Percentiles rank a stretch among this genome's conserved stretches.
Evolutionary conservation across 2,888 invertebrate genomes (phyloP).

Genomic region (Calliphora vomitoria): DNA sequence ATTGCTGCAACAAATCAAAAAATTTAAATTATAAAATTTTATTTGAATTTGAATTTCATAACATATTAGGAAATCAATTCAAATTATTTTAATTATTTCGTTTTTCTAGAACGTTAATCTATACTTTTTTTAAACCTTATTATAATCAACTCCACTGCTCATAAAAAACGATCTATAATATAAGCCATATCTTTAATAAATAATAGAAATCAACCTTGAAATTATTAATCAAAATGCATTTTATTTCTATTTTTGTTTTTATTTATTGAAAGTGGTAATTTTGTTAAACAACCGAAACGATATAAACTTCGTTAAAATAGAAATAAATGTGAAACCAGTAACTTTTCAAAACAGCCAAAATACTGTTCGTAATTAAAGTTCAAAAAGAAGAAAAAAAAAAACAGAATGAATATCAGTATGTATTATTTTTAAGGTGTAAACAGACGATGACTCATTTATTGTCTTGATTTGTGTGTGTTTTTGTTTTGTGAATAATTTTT

Average conservation of each 20-base stretch:
- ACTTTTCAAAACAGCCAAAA: neutral
- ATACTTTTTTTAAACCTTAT: neutral
- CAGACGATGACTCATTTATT: slow-evolving; percentile 42
- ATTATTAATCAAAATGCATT: slow-evolving; percentile 14
- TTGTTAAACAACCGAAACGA: slow-evolving; percentile 14
- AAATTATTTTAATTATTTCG: too few relatives aligned
- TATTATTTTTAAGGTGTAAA: slow-evolving; percentile 38
- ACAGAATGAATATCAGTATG: slow-evolving; percentile 7
- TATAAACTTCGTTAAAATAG: slow-evolving; percentile 28
- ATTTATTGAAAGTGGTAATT: slow-evolving; percentile 6
- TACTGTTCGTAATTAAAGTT: neutral
- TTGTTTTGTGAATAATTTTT: slow-evolving; percentile 9
- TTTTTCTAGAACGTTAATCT: too few relatives aligned
- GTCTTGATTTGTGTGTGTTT: neutral
- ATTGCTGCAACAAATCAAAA: too few relatives aligned
- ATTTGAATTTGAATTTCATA: too few relatives aligned
- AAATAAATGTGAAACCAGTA: slow-evolving; percentile 31
- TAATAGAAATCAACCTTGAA: slow-evolving; percentile 46
- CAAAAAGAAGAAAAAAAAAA: slow-evolving; percentile 20
- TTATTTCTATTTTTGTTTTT: neutral
- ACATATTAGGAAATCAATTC: too few relatives aligned
- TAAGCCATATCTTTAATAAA: slow-evolving; percentile 3
- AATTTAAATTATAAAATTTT: too few relatives aligned
- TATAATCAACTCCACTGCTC: neutral
- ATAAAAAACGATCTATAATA: neutral